These are phyloP conservation scores for Timema cristinae DNA, from an alignment of 2,888 invertebrate species.

Conservation along the genomic window DNA sequence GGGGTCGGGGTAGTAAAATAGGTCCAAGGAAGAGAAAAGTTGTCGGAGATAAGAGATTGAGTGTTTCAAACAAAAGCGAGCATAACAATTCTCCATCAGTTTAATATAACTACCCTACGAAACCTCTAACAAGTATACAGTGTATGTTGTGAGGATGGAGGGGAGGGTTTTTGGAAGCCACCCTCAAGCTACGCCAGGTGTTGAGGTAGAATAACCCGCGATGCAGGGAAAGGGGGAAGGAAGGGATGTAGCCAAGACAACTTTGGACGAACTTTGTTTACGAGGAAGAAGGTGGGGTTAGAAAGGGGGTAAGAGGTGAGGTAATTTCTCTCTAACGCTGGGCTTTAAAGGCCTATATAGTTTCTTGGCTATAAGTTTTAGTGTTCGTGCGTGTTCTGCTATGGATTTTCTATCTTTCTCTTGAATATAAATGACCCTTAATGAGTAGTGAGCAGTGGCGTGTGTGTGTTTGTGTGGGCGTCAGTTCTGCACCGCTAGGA, in stretches of 20 bases:
- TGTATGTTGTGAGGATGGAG: no score
- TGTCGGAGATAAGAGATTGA: no score
- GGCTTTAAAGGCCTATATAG: not conserved
- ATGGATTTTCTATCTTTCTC: slow-evolving; percentile 7
- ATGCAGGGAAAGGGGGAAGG: not conserved
- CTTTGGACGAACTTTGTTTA: slow-evolving; percentile 13
- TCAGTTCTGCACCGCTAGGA: not conserved
- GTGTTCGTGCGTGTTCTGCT: slow-evolving; percentile 3
- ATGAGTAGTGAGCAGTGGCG: slow-evolving; percentile 8
- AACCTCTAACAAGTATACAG: no score
- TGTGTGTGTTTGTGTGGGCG: no score
- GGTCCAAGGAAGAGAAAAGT: no score
- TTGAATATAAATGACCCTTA: slow-evolving; percentile 28
- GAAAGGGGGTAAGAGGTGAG: not conserved
- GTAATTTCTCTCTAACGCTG: not conserved
- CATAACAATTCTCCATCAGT: no score
- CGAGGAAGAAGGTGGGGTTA: not conserved
- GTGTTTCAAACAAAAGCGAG: no score
- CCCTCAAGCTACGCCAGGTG: no score
- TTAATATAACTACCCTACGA: no score
- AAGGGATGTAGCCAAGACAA: slow-evolving; percentile 4
- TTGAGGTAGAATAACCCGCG: not conserved
- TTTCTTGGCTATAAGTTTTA: slow-evolving; percentile 12
- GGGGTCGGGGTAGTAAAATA: no score
- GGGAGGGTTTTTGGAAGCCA: not conserved